A percentile compares a stretch with the other conserved stretches of the same genome.
These are phyloP conservation scores for Odontamblyopus rebecca DNA, from an alignment of 2,797 vertebrate genomes.

Conservation along the genomic window DNA sequence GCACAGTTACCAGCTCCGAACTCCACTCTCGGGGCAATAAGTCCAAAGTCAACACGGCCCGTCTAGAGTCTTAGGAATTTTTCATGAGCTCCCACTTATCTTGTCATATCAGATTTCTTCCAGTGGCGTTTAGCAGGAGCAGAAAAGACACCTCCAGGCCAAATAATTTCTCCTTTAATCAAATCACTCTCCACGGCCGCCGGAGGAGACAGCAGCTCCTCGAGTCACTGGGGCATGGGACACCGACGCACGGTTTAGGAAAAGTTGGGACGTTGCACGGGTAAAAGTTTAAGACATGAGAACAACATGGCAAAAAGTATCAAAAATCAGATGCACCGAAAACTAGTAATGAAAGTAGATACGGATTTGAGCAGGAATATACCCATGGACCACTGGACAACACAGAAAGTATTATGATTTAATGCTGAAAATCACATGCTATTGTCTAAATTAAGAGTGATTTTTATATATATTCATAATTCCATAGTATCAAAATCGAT, in stretches of 20 bases:
- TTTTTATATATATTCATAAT: no score
- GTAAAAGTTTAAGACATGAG: not conserved
- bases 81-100: slow-evolving; percentile 83
- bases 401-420: no score
- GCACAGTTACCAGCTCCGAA: slow-evolving; percentile 54
- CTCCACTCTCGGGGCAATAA: slow-evolving; percentile 63
- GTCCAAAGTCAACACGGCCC: slow-evolving; percentile 73
- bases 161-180: slow-evolving; percentile 78
- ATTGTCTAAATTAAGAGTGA: no score
- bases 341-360: no score
- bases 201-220: slow-evolving; percentile 62
- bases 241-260: slow-evolving; percentile 30
- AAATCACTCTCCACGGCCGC: slow-evolving; percentile 66
- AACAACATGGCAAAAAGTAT: no score
- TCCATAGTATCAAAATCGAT: no score
- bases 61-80: slow-evolving; percentile 75
- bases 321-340: no score
- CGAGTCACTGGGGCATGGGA: slow-evolving; percentile 47
- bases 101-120: slow-evolving; percentile 81
- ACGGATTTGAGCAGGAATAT: no score
- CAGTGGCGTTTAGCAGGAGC: slow-evolving; percentile 59
- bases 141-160: slow-evolving; percentile 78
- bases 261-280: not conserved
- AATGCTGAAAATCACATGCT: no score
- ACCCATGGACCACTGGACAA: no score